phyloP scores from a whole-genome alignment of 2,113 vertebrate species.

The Mormyrus iriodes region DNA sequence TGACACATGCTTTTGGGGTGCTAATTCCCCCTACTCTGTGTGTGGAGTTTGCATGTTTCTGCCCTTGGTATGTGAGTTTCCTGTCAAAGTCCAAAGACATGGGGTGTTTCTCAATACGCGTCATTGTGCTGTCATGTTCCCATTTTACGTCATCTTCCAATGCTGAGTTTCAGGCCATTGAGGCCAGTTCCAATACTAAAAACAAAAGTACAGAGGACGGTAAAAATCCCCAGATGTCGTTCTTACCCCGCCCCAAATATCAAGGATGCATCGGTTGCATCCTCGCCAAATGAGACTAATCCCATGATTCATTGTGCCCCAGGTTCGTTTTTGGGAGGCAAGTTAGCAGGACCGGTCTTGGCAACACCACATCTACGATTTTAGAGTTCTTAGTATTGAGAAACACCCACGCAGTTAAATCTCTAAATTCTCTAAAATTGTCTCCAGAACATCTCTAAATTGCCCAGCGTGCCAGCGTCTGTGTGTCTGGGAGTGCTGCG shows the following conservation, averaged over 20 bases:
- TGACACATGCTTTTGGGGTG: background rate
- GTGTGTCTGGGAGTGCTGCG: background rate
- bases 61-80: background rate
- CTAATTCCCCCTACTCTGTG: background rate
- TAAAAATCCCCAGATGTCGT: background rate
- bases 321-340: background rate
- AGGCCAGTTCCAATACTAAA: background rate
- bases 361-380: background rate
- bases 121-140: background rate
- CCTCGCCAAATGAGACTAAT: background rate
- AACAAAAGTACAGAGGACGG: background rate
- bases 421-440: background rate
- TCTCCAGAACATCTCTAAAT: background rate
- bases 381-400: background rate
- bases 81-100: background rate
- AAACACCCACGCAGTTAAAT: background rate
- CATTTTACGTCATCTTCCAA: background rate
- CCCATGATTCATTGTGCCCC: background rate
- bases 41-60: background rate
- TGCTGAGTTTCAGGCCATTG: no score
- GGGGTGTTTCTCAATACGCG: background rate
- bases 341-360: background rate
- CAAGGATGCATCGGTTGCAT: background rate
- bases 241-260: background rate
- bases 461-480: background rate